Percentiles rank a stretch among this genome's conserved stretches.
These are phyloP conservation scores for Perdix hodgsoniae DNA, from an alignment of 2,797 vertebrate genomes.

Conservation along the genomic window DNA sequence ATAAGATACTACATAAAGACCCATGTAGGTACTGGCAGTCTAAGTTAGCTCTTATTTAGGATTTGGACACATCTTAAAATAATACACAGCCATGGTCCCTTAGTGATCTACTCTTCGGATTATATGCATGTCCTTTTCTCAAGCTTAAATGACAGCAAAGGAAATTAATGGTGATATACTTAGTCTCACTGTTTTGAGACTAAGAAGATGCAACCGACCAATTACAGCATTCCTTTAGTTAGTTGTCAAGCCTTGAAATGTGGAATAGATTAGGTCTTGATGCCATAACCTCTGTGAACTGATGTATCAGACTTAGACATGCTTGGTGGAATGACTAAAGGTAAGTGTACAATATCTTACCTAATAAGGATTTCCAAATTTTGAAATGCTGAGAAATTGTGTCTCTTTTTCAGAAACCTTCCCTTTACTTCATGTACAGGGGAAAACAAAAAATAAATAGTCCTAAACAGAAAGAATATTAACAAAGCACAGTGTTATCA, in stretches of 20 bases:
- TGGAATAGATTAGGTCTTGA: not conserved
- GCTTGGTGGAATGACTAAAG: not conserved
- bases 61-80: not conserved
- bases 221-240: not conserved
- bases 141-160: not conserved
- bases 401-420: not conserved
- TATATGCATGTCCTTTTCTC: not conserved
- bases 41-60: not conserved
- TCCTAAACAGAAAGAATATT: not conserved
- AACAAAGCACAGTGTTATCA: not conserved
- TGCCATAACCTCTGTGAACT: not conserved
- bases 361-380: not conserved
- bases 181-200: not conserved
- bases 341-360: not conserved
- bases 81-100: not conserved
- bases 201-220: not conserved
- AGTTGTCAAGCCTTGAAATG: not conserved
- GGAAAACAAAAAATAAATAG: not conserved
- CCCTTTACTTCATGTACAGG: accelerated
- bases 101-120: not conserved
- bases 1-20: no score
- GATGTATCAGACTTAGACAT: not conserved
- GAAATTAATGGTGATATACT: no score
- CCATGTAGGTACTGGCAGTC: not conserved
- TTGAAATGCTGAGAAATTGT: not conserved